phyloP scores from a whole-genome alignment of 2,797 vertebrate genomes.

The Macropodus opercularis region DNA sequence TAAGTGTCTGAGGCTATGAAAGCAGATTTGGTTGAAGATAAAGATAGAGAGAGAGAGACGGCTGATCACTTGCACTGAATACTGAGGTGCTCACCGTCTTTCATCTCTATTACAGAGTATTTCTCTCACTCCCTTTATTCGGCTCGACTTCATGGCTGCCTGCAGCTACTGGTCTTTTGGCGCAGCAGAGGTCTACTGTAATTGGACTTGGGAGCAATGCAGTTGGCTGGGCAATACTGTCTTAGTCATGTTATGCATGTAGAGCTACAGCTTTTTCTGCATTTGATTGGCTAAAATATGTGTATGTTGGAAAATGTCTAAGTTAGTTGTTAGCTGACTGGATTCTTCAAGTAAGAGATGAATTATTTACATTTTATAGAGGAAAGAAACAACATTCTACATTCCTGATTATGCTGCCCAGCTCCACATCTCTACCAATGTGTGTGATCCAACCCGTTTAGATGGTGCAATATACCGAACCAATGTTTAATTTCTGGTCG shows the following conservation, averaged over 20 bases:
- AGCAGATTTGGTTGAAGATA: constrained; percentile 72
- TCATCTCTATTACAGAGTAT: constrained; percentile 64
- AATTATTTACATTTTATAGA: too few relatives aligned
- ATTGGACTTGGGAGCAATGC: constrained; percentile 41
- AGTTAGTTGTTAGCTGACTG: too few relatives aligned
- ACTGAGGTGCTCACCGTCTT: constrained; percentile 64
- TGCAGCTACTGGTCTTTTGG: constrained; percentile 50
- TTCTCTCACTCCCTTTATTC: constrained; percentile 56
- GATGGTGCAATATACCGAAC: too few relatives aligned
- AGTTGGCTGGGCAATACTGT: constrained; percentile 31
- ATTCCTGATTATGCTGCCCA: too few relatives aligned
- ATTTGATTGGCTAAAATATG: too few relatives aligned
- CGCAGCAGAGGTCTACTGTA: constrained; percentile 34
- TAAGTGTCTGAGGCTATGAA: constrained; percentile 55
- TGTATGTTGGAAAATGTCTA: too few relatives aligned
- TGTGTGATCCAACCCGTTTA: too few relatives aligned
- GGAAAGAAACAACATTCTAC: too few relatives aligned
- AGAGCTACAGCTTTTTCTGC: too few relatives aligned
- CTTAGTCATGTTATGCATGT: constrained; percentile 15
- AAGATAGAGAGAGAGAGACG: constrained; percentile 66
- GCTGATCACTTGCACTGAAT: constrained; percentile 71
- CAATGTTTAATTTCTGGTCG: too few relatives aligned
- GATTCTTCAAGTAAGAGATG: too few relatives aligned
- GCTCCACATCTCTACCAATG: too few relatives aligned
- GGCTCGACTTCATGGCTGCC: constrained; percentile 41